Conservation (phyloP, 1,140 invertebrate species). For the Ceratosolen solmsi region DNA sequence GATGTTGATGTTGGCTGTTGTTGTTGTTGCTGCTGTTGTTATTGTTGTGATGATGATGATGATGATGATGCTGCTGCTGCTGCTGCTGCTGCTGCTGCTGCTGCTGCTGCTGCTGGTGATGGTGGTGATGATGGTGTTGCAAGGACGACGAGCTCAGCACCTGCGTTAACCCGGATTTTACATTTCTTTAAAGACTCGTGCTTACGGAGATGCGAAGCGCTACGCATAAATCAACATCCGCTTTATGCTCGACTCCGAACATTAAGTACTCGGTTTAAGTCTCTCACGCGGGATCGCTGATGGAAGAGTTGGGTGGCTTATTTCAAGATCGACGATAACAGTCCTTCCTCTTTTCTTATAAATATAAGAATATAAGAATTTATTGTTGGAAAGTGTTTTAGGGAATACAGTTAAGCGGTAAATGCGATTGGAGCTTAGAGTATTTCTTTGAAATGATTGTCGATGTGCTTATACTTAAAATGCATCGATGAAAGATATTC, state of each 20-base stretch:
- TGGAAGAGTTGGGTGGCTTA: neutral
- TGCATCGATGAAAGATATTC: neutral
- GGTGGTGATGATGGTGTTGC: neutral
- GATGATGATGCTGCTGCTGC: too few relatives aligned
- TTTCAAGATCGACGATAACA: neutral
- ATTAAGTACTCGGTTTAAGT: neutral
- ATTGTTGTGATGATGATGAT: too few relatives aligned
- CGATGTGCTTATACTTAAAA: neutral
- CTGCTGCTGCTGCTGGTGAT: too few relatives aligned
- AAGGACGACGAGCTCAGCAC: neutral
- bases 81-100: too few relatives aligned
- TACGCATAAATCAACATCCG: neutral
- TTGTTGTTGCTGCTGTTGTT: neutral
- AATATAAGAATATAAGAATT: neutral
- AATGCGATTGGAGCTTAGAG: neutral
- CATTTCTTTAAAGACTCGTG: neutral
- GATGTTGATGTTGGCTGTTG: slow-evolving; percentile 19
- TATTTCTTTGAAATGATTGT: neutral
- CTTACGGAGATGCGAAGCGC: neutral
- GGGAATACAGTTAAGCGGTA: neutral
- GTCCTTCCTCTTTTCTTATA: neutral
- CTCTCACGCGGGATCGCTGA: neutral
- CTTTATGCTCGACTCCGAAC: neutral
- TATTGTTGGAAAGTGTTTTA: neutral
- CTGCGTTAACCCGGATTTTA: neutral